phyloP scores from a whole-genome alignment of 1,140 invertebrate genomes.

The Planococcus citri region DNA sequence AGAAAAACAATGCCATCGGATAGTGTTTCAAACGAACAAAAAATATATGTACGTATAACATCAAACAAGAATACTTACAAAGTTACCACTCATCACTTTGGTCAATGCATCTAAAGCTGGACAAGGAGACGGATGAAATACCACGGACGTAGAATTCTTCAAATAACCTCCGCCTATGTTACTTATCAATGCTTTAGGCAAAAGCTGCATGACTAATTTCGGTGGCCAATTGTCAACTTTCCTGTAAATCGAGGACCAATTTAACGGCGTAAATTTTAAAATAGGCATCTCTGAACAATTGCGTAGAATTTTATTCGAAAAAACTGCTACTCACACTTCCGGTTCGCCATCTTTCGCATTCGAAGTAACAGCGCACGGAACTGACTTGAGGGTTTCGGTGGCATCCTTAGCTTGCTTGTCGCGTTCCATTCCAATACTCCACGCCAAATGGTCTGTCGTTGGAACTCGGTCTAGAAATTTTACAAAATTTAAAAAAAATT shows the following conservation, averaged over 20 bases:
- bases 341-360: constrained; percentile 68
- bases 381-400: constrained; percentile 64
- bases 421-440: constrained; percentile 73
- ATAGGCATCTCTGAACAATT: no score
- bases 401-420: constrained; percentile 43
- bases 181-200: constrained; percentile 80
- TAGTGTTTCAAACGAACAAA: constrained; percentile 24
- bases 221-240: constrained; percentile 85
- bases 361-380: constrained; percentile 70
- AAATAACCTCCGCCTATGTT: constrained; percentile 74
- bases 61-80: constrained; percentile 54
- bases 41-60: constrained; percentile 25
- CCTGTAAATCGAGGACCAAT: constrained; percentile 35
- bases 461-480: constrained; percentile 33
- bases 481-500: background rate
- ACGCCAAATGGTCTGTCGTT: constrained; percentile 66
- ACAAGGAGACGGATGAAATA: constrained; percentile 63
- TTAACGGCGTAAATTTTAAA: background rate
- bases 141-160: constrained; percentile 74
- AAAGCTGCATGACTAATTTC: constrained; percentile 82
- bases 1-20: background rate
- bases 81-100: constrained; percentile 80
- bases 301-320: background rate
- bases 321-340: constrained; percentile 50
- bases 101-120: constrained; percentile 70